Evolutionary conservation across 2,113 vertebrate genomes (phyloP), one percentile per base, ranked within the genome.

Genomic region (Mesembrinibis cayennensis): DNA sequence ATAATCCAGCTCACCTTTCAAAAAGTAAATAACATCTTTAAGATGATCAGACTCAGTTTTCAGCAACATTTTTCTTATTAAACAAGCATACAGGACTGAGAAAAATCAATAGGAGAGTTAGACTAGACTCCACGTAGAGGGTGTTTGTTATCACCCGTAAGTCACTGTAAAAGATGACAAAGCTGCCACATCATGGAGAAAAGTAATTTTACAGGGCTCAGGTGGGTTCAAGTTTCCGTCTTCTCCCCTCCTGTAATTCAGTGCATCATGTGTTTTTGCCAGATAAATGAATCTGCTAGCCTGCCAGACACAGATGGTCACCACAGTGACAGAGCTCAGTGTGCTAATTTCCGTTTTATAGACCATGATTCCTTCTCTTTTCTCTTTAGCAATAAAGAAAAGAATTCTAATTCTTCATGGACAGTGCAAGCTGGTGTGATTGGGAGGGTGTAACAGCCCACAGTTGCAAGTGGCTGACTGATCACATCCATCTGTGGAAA

Each of bases 11-110:
- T 95, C 95, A 95, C 96, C 92, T 98, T 91, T 98, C 98, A 98
- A 85, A 98, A 97, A 98, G 97, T 97, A 98, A 98, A 98, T 98
- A 98, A 98, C 94, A 94, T 97, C 97, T 98, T 98, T 92, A 87
- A 96, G 96, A 97, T 96, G 91, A 97, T 98, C 98, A 98, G 95
- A 94, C 85, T 97, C 87, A 73, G 93, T 96, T 96, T 95, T 30
- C 56, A 90, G 86, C 62, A 93, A 81, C 98, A 98, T 99, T 98
- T 98, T 97, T 99, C 98, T 98, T 98, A 93, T 97, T 98, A 97
- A 97, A 95, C 80, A 91, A 96, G 93, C 91, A 92, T 67, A 72
- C n/a, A 81, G 42, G 71, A 92, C 88, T 89, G 78, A 47, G 70
- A 90, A 97, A 95, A 97, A 98, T 98, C 97, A 95, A 97, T 97